A percentile compares a stretch with the other conserved stretches of the same genome.
Evolutionary conservation across 1,140 invertebrate species (phyloP).

Genomic region (Cydia fagiglandana): DNA sequence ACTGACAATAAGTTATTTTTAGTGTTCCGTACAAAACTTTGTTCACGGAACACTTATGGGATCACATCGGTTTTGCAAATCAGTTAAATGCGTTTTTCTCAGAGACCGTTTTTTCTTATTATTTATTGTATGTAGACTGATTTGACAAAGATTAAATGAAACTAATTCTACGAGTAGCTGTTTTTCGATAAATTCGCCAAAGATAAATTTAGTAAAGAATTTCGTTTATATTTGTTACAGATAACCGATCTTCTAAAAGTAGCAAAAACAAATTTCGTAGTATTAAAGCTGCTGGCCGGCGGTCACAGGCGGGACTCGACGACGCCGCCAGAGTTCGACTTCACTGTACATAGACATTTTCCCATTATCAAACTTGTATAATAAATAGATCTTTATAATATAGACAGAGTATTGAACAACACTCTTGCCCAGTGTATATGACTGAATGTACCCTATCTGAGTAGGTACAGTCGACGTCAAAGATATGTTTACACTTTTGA

Average conservation of each 20-base stretch:
- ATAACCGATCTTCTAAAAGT: slow-evolving; percentile 91
- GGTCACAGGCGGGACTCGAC: slow-evolving; percentile 94
- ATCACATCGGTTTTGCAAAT: too few species aligned
- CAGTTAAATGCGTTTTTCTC: too few species aligned
- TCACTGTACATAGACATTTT: slow-evolving; percentile 92
- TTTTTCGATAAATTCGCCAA: too few species aligned
- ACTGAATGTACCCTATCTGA: too few species aligned
- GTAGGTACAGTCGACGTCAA: too few species aligned
- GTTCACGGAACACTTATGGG: too few species aligned
- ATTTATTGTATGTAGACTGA: background rate
- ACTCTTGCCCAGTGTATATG: background rate
- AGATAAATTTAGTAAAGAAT: too few species aligned
- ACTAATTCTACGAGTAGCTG: too few species aligned
- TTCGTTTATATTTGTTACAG: slow-evolving; percentile 79
- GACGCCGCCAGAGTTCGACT: slow-evolving; percentile 93
- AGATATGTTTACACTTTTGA: too few species aligned
- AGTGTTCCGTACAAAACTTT: too few species aligned
- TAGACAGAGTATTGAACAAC: background rate
- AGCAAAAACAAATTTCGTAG: slow-evolving; percentile 96
- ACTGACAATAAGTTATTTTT: background rate
- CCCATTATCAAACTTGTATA: slow-evolving; percentile 90
- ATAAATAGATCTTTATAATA: slow-evolving; percentile 31
- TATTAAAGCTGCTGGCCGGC: slow-evolving; percentile 93
- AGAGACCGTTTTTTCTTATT: too few species aligned
- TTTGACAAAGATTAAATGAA: too few species aligned